phyloP scores from a whole-genome alignment of 2,113 vertebrate species.

The Notothenia rossii region DNA sequence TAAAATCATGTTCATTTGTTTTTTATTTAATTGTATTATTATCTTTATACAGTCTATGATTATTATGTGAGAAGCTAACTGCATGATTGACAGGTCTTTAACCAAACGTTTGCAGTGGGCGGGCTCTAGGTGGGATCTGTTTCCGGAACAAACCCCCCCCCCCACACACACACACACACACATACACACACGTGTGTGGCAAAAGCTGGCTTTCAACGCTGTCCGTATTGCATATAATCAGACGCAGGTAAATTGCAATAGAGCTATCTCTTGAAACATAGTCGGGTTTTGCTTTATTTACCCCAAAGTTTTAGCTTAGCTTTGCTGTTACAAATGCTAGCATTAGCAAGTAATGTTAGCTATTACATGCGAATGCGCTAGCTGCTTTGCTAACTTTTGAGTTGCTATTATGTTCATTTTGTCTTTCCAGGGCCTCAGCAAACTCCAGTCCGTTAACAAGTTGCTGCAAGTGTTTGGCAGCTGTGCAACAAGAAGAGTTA shows the following conservation, averaged over 20 bases:
- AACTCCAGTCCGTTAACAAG: not conserved
- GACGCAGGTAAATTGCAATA: conserved; percentile 26
- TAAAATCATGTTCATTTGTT: too few relatives aligned
- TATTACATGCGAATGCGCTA: conserved; percentile 8
- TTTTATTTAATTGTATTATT: too few relatives aligned
- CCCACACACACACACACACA: conserved; percentile 9
- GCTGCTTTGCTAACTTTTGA: conserved; percentile 40
- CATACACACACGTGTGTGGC: conserved; percentile 37
- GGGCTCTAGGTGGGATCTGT: conserved; percentile 26
- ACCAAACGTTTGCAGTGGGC: conserved; percentile 36
- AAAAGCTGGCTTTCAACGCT: not conserved
- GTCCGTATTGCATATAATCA: not conserved
- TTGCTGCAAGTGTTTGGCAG: not conserved
- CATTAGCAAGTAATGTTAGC: not conserved
- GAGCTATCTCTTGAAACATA: fast-evolving
- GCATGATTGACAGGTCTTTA: conserved; percentile 25
- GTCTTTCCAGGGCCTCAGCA: conserved; percentile 17
- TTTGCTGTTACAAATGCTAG: not conserved
- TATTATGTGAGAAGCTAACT: not conserved
- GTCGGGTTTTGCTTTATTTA: not conserved
- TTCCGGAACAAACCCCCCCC: conserved; percentile 58
- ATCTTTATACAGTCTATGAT: too few relatives aligned
- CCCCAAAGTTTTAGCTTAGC: not conserved
- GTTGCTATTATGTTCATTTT: not conserved
- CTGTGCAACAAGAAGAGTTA: conserved; percentile 11